Percentiles rank a stretch among this genome's conserved stretches.
Evolutionary conservation across 2,113 vertebrate genomes (phyloP).

Genomic region (Parus major): DNA sequence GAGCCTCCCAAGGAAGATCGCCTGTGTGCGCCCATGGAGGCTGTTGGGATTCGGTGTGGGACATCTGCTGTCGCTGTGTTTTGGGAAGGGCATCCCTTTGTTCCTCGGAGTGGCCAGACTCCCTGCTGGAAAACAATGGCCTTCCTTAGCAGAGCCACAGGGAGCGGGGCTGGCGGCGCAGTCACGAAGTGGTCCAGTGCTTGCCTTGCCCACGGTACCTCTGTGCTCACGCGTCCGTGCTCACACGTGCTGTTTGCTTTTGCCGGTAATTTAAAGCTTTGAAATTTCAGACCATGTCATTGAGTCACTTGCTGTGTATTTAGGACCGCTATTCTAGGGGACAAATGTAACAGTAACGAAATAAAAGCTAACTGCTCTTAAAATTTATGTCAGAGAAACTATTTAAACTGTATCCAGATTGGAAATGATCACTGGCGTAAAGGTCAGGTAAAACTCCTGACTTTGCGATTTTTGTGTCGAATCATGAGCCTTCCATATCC

Average conservation of each 20-base stretch:
- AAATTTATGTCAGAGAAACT: neutral
- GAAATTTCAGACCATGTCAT: neutral
- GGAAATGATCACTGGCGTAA: neutral
- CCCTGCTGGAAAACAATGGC: neutral
- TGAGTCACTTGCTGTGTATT: neutral
- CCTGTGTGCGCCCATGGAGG: neutral
- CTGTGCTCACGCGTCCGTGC: accelerated
- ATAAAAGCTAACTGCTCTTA: neutral
- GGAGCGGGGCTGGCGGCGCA: neutral
- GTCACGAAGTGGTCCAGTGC: accelerated
- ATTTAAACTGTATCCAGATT: neutral
- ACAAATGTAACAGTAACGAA: neutral
- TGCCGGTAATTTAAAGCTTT: neutral
- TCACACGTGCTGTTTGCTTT: neutral
- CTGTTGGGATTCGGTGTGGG: neutral
- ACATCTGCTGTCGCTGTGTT: neutral
- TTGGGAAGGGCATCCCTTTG: constrained; percentile 33
- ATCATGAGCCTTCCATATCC: constrained; percentile 33
- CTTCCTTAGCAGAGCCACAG: neutral
- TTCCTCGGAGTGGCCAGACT: neutral
- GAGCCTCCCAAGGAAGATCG: neutral
- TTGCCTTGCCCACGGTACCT: neutral
- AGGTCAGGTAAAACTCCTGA: neutral
- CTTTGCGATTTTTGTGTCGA: constrained; percentile 9
- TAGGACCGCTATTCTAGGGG: neutral